Evolutionary conservation across 1,140 invertebrate species (phyloP).

Genomic region (Aplysia californica): DNA sequence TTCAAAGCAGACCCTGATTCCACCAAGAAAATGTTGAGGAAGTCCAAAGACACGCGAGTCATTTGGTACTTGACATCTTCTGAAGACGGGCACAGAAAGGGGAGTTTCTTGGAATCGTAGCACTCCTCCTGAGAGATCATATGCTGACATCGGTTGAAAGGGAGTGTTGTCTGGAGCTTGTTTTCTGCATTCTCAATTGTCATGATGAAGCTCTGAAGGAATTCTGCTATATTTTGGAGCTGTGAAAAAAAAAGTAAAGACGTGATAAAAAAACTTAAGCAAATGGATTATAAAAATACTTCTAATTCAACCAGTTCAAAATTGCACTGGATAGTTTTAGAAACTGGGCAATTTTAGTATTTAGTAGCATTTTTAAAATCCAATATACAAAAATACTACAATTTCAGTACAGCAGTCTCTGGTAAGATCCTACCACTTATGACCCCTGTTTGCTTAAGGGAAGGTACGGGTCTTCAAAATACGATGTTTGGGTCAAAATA

Average conservation of each 20-base stretch:
- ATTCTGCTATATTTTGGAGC: slow-evolving; percentile 86
- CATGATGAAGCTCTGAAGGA: slow-evolving; percentile 89
- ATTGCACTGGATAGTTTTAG: too few relatives aligned
- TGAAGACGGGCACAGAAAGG: slow-evolving; percentile 78
- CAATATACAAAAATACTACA: too few relatives aligned
- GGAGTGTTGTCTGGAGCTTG: slow-evolving; percentile 80
- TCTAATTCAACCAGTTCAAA: too few relatives aligned
- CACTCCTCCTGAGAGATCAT: slow-evolving; percentile 82
- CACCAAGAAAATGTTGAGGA: slow-evolving; percentile 89
- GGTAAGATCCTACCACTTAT: too few relatives aligned
- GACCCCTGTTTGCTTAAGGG: too few relatives aligned
- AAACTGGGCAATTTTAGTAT: too few relatives aligned
- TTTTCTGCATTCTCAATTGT: slow-evolving; percentile 91
- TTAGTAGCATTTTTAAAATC: too few relatives aligned
- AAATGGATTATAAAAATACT: too few relatives aligned
- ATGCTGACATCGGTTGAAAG: slow-evolving; percentile 87
- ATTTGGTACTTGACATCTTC: slow-evolving; percentile 96
- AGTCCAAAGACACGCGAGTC: slow-evolving; percentile 90
- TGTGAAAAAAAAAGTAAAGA: slow-evolving; percentile 50
- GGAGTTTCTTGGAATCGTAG: slow-evolving; percentile 65
- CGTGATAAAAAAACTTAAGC: too few relatives aligned
- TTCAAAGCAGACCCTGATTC: slow-evolving; percentile 89
- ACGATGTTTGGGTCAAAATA: too few relatives aligned
- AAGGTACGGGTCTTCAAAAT: too few relatives aligned
- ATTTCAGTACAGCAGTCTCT: too few relatives aligned